phyloP scores from a whole-genome alignment of 2,888 invertebrate genomes.

The Leptarthrus brevirostris region DNA sequence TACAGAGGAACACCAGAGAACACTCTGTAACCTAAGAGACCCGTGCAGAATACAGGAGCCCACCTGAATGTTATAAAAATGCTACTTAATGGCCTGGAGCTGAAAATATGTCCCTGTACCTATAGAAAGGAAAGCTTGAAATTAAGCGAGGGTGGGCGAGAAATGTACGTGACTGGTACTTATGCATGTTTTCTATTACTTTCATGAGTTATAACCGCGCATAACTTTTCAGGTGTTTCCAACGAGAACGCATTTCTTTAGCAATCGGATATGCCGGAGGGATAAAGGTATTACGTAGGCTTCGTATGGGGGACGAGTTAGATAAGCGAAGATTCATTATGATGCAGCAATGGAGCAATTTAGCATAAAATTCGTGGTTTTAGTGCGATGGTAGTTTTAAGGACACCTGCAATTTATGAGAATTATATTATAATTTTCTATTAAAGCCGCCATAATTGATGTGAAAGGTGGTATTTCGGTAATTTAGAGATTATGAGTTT shows the following conservation, averaged over 20 bases:
- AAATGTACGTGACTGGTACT: constrained; percentile 20
- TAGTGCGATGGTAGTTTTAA: constrained; percentile 2
- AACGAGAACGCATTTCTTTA: constrained; percentile 20
- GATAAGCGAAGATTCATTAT: constrained; percentile 28
- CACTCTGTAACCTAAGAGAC: background rate
- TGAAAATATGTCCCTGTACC: constrained; percentile 3
- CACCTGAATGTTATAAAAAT: constrained; percentile 21
- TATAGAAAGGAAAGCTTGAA: constrained; percentile 1
- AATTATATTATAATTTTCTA: constrained; percentile 18
- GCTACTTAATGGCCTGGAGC: constrained; percentile 16
- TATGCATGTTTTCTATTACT: constrained; percentile 34
- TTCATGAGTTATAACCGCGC: constrained; percentile 9
- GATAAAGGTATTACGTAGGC: background rate
- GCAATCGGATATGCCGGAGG: background rate
- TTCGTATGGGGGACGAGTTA: background rate
- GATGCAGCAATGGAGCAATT: constrained; percentile 17
- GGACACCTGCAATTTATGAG: constrained; percentile 35
- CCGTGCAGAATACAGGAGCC: background rate
- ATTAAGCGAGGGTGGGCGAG: background rate
- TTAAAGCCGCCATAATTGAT: background rate
- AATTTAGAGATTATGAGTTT: background rate
- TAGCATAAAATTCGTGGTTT: constrained; percentile 30
- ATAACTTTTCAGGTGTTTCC: constrained; percentile 19
- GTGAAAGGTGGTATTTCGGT: background rate
- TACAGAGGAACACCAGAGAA: too few species aligned